These are phyloP conservation scores for Eulemur albifrons DNA, from an alignment of 2,797 vertebrate genomes.

Conservation along the genomic window DNA sequence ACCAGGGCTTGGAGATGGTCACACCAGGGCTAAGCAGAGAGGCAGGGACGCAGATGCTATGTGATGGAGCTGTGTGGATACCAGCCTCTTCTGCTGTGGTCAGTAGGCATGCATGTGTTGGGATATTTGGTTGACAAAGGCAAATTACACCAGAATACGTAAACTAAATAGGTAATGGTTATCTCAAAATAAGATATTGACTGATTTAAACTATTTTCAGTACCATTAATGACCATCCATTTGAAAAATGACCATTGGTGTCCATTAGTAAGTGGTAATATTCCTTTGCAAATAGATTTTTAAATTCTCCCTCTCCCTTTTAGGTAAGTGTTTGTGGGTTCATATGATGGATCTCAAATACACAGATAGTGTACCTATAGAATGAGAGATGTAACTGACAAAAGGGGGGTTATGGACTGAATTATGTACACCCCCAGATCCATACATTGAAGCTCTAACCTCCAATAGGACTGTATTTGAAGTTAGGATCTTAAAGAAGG, in stretches of 20 bases:
- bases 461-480: background rate
- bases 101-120: background rate
- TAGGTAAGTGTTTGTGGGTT: background rate
- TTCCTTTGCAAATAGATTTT: background rate
- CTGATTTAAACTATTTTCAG: background rate
- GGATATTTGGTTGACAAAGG: background rate
- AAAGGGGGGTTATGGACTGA: background rate
- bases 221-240: background rate
- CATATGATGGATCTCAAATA: background rate
- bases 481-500: background rate
- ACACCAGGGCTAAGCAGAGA: background rate
- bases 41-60: background rate
- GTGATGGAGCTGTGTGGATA: accelerated
- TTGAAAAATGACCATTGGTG: background rate
- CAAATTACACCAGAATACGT: background rate
- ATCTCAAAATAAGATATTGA: background rate
- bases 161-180: background rate
- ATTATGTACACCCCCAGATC: accelerated
- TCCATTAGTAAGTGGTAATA: background rate
- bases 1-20: no score
- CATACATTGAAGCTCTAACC: background rate
- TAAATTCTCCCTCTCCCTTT: background rate
- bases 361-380: background rate
- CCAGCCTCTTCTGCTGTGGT: background rate
- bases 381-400: background rate